Conservation (phyloP, 2,888 invertebrate genomes). For the Tachystola acroxantha region DNA sequence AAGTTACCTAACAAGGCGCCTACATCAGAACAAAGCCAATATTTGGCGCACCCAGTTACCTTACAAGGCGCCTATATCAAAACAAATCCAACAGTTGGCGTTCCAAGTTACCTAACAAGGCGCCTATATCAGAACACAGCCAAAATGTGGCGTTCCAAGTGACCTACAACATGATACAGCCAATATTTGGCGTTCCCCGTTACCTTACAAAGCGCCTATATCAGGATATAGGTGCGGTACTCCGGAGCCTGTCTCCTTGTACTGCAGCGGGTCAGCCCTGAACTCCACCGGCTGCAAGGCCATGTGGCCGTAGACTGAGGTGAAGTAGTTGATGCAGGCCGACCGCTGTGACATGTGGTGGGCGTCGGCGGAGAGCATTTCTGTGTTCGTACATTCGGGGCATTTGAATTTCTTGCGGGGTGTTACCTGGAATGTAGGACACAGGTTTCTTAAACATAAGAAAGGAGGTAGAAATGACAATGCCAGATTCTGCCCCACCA, state of each 20-base stretch:
- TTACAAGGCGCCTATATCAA: too few species aligned
- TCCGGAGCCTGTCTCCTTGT: slow-evolving; percentile 90
- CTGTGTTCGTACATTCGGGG: slow-evolving; percentile 94
- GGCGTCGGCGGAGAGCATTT: slow-evolving; percentile 95
- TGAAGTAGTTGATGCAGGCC: slow-evolving; percentile 90
- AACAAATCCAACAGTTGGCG: too few species aligned
- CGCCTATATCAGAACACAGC: too few species aligned
- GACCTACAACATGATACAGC: too few species aligned
- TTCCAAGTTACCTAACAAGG: too few species aligned
- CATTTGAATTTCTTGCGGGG: slow-evolving; percentile 98
- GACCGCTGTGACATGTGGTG: slow-evolving; percentile 96
- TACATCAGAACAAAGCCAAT: too few species aligned
- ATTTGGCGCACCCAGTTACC: too few species aligned
- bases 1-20: too few species aligned
- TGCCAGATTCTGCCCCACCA: too few species aligned
- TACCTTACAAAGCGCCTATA: slow-evolving; percentile 88
- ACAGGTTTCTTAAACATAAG: slow-evolving; percentile 32
- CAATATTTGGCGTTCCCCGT: not conserved
- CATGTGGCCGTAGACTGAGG: slow-evolving; percentile 90
- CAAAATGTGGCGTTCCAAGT: too few species aligned
- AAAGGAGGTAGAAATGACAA: too few species aligned
- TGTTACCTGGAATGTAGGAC: slow-evolving; percentile 82
- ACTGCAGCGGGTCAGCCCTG: slow-evolving; percentile 96
- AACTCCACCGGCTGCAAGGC: slow-evolving; percentile 94
- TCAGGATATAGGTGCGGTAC: slow-evolving; percentile 91